phyloP scores from a whole-genome alignment of 2,888 invertebrate species.

The Torymus tubicola region DNA sequence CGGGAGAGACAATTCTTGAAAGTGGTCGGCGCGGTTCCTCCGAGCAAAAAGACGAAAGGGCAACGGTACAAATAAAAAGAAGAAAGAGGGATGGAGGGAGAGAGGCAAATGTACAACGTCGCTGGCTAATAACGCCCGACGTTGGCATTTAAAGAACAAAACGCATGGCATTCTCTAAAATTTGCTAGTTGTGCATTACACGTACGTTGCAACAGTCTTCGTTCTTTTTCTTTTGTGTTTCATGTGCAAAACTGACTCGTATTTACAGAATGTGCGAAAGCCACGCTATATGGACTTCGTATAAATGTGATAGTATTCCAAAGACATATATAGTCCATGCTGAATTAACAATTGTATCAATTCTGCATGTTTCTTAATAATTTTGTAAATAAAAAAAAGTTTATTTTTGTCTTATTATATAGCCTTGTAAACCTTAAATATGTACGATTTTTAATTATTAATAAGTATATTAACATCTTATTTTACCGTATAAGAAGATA shows the following conservation, averaged over 20 bases:
- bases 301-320: too few relatives aligned
- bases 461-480: too few relatives aligned
- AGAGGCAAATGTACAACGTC: background rate
- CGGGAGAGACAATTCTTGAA: slow-evolving; percentile 27
- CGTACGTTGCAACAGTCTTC: background rate
- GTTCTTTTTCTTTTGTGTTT: background rate
- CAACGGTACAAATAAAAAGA: background rate
- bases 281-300: background rate
- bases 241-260: slow-evolving; percentile 13
- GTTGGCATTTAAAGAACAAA: slow-evolving; percentile 47
- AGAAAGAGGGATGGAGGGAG: slow-evolving; percentile 8
- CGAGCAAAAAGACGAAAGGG: background rate
- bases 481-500: too few relatives aligned
- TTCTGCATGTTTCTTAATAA: too few relatives aligned
- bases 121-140: slow-evolving; percentile 49
- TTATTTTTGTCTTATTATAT: too few relatives aligned
- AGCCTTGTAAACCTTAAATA: too few relatives aligned
- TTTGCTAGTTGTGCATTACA: slow-evolving; percentile 14
- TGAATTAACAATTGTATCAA: too few relatives aligned
- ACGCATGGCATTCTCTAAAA: slow-evolving; percentile 22
- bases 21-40: slow-evolving; percentile 3
- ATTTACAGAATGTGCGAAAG: slow-evolving; percentile 28
- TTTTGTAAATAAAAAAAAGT: too few relatives aligned
- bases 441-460: too few relatives aligned
- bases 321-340: too few relatives aligned